phyloP scores from a whole-genome alignment of 2,113 vertebrate genomes.

The Nestor notabilis region DNA sequence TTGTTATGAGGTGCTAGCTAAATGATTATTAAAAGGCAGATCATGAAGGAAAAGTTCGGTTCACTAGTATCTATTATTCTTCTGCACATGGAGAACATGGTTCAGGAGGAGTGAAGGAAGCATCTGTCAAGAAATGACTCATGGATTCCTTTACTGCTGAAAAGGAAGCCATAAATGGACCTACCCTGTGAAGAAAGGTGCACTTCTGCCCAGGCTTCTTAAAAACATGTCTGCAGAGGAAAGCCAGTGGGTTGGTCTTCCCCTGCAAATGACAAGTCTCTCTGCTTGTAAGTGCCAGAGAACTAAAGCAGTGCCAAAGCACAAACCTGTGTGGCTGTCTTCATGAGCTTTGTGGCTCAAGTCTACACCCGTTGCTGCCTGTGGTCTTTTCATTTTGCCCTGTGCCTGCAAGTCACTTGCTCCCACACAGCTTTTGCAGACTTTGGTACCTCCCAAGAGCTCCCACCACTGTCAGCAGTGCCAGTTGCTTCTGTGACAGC shows the following conservation, averaged over 20 bases:
- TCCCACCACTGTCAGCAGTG: background rate
- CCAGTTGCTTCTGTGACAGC: fast-evolving
- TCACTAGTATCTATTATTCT: background rate
- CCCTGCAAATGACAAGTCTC: background rate
- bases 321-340: background rate
- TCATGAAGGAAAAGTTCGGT: background rate
- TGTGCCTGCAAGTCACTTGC: background rate
- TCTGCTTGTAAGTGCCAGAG: background rate
- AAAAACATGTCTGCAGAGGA: background rate
- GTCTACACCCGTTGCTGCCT: background rate
- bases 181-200: background rate
- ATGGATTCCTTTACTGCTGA: background rate
- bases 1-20: background rate
- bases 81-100: background rate
- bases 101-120: background rate
- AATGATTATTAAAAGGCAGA: background rate
- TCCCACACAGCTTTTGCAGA: background rate
- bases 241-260: background rate
- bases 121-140: background rate
- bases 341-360: fast-evolving
- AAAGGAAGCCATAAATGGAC: background rate
- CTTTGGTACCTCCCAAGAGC: background rate
- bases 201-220: background rate
- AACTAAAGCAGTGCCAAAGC: background rate
- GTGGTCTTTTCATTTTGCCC: background rate